Evolutionary conservation across 2,888 invertebrate species (phyloP).

Genomic region (Campoplex capitator): DNA sequence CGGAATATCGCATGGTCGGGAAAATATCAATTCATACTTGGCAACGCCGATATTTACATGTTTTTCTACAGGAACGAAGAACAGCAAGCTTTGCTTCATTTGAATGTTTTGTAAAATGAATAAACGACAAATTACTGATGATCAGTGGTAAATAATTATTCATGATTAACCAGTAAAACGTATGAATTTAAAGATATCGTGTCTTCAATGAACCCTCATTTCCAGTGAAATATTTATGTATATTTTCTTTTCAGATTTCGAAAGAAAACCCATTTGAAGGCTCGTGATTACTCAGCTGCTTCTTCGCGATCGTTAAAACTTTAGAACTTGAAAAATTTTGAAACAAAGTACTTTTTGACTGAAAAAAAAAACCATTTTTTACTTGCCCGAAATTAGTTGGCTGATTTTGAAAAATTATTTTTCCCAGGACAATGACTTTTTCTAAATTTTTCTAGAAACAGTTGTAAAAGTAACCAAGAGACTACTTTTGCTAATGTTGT

Average conservation of each 20-base stretch:
- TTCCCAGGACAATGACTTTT: too few relatives aligned
- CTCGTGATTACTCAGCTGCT: neutral
- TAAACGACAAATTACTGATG: constrained; percentile 11
- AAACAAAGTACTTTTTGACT: too few relatives aligned
- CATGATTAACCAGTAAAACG: neutral
- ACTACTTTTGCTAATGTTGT: too few relatives aligned
- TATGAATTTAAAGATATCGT: neutral
- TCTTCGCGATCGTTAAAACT: too few relatives aligned
- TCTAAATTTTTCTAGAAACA: too few relatives aligned
- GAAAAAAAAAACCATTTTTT: too few relatives aligned
- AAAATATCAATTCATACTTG: constrained; percentile 13
- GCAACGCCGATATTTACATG: constrained; percentile 10
- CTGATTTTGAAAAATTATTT: too few relatives aligned
- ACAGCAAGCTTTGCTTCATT: constrained; percentile 20
- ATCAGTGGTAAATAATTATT: neutral
- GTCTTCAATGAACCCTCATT: neutral
- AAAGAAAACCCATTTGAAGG: too few relatives aligned
- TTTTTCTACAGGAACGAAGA: constrained; percentile 14
- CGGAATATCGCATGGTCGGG: constrained; percentile 7
- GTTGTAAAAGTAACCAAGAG: too few relatives aligned
- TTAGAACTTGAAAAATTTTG: too few relatives aligned
- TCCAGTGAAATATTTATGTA: neutral
- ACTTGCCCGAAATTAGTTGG: too few relatives aligned
- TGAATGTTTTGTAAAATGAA: constrained; percentile 16
- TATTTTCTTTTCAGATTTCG: neutral